Base-by-base conservation (phyloP, 2,888 invertebrate species). In the Andrena hattorfiana region DNA sequence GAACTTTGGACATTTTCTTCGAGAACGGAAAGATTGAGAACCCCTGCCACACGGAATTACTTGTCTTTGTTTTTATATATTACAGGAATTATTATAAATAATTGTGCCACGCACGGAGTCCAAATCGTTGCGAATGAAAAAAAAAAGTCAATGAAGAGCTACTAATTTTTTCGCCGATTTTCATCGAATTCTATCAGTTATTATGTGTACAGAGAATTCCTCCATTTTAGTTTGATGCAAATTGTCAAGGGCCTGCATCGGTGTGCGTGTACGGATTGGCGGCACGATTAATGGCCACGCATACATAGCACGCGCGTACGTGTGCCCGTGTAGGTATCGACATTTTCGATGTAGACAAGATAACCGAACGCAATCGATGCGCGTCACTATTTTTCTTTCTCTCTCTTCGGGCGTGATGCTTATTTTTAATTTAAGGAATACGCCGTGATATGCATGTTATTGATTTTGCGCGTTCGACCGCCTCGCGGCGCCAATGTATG, bases 261-360 rank as follows among this genome's bases (percentile, higher is more conserved):
- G 64, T 71, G 56, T 80, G 62, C 13, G 35, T 70, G 63, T 62
- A 69, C 48, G 64, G 64, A 77, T 81, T 83, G 64, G 49, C 28
- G 48, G 76, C 69, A 81, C 69, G 64, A 83, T 77, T 81, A 81
- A 69, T 81, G 59, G 59, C 26, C 23, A 56, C 42, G 35, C n/a
- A n/a, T 26, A 60, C 26, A 10, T 4, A 1, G 13, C 56, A 56
- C 54, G 20, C 54, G 20, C 35, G 8, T 6, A 49, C 23, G 16
- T 48, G 30, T 68, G 28, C 68, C 51, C 68, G 54, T 54, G 42
- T 68, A 5, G 42, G 42, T 42, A 72, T 81, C 67, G 68, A 69
- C 68, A 26, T 81, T 80, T 81, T 70, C 48, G 69, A 83, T 67
- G 28, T 26, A 30, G 16, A 66, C 72, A 35, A 64, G 72, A 83